phyloP scores from a whole-genome alignment of 1,140 invertebrate genomes.

The Drosophila bocqueti region DNA sequence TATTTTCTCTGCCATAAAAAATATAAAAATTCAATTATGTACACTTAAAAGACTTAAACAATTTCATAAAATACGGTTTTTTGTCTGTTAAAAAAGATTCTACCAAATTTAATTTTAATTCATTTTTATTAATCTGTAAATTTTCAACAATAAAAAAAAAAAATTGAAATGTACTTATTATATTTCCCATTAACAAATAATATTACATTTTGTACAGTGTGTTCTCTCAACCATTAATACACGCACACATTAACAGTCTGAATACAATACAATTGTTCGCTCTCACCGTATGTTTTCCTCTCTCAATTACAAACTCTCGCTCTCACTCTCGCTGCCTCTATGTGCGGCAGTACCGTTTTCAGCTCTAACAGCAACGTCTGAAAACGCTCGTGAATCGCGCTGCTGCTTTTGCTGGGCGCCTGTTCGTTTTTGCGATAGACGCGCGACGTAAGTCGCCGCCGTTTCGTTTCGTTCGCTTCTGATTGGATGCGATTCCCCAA shows the following conservation, averaged over 20 bases:
- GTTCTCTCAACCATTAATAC: background rate
- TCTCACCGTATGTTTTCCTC: background rate
- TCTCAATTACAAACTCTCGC: background rate
- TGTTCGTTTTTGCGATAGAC: slow-evolving; percentile 85
- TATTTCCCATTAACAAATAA: background rate
- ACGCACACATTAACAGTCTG: background rate
- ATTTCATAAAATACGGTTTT: too few species aligned
- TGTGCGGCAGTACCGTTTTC: slow-evolving; percentile 22
- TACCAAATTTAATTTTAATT: too few species aligned
- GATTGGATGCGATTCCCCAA: slow-evolving; percentile 43
- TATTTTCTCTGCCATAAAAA: too few species aligned
- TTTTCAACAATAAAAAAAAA: too few species aligned
- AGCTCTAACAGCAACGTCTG: slow-evolving; percentile 23
- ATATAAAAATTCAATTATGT: too few species aligned
- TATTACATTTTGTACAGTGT: background rate
- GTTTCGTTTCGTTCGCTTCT: slow-evolving; percentile 71
- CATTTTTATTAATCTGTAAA: too few species aligned
- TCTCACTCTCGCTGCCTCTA: background rate
- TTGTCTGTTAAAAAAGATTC: too few species aligned
- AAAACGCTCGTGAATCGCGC: slow-evolving; percentile 26
- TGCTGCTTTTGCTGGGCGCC: slow-evolving; percentile 60
- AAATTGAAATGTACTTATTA: too few species aligned
- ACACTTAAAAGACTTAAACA: too few species aligned
- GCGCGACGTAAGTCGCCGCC: slow-evolving; percentile 83
- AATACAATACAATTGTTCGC: slow-evolving; percentile 4